Conservation (phyloP, 2,888 invertebrate genomes). For the Ichneumoninae sp. region DNA sequence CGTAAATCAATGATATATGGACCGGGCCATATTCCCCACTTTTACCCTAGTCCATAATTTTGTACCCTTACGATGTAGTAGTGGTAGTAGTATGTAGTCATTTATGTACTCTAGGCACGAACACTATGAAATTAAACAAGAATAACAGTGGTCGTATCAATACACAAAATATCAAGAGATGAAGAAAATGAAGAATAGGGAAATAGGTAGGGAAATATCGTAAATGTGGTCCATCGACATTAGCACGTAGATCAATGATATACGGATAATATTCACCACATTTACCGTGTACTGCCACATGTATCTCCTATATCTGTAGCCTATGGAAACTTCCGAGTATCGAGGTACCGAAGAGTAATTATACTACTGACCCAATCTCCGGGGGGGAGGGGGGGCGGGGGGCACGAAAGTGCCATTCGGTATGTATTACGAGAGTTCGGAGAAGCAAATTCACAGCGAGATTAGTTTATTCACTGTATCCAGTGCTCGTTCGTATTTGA, state of each 20-base stretch:
- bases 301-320: background rate
- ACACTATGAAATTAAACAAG: too few relatives aligned
- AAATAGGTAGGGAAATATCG: background rate
- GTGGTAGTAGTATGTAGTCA: too few relatives aligned
- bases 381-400: background rate
- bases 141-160: too few relatives aligned
- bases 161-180: too few relatives aligned
- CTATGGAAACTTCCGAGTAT: constrained; percentile 27
- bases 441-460: constrained; percentile 16
- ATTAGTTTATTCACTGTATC: constrained; percentile 33
- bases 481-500: constrained; percentile 48
- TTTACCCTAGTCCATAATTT: background rate
- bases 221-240: background rate
- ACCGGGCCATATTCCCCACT: too few relatives aligned
- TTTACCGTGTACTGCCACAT: background rate
- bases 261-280: background rate
- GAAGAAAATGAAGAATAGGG: too few relatives aligned
- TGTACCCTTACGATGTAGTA: background rate
- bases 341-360: constrained; percentile 37
- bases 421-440: constrained; percentile 16
- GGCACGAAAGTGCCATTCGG: constrained; percentile 67
- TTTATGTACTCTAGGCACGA: too few relatives aligned
- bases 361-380: constrained; percentile 67
- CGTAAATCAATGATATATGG: too few relatives aligned
- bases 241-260: background rate